A percentile compares a stretch with the other conserved stretches of the same genome.
These are phyloP conservation scores for Anoplopoma fimbria DNA, from an alignment of 2,113 vertebrate genomes.

Conservation along the genomic window DNA sequence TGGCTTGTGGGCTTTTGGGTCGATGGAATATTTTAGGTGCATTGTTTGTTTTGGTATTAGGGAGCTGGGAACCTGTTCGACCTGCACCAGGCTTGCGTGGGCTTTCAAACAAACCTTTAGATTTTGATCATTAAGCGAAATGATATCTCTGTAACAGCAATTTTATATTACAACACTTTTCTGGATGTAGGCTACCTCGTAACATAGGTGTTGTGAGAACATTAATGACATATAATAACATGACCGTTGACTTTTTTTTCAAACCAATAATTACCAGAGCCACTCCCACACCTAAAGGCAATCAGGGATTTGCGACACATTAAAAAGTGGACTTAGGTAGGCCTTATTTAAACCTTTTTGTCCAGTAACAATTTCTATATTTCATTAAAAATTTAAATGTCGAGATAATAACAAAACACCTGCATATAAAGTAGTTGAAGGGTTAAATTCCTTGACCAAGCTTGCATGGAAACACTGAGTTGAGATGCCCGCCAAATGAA, in stretches of 20 bases:
- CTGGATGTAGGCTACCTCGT: no score
- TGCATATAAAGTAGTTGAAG: background rate
- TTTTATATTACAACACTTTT: background rate
- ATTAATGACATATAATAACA: background rate
- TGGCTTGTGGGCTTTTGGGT: background rate
- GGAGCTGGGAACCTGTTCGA: background rate
- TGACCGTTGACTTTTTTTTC: background rate
- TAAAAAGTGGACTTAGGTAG: background rate
- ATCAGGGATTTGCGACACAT: background rate
- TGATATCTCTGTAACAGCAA: no score
- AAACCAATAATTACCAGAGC: background rate
- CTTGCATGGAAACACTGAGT: conserved; percentile 63
- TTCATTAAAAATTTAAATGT: background rate
- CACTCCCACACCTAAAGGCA: conserved; percentile 31
- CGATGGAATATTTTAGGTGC: background rate
- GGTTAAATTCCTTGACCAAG: conserved; percentile 52
- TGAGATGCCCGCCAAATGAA: conserved; percentile 47
- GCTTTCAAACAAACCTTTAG: no score
- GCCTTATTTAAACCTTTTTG: background rate
- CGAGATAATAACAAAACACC: background rate
- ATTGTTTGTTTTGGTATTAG: background rate
- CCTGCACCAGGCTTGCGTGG: background rate
- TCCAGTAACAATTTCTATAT: background rate
- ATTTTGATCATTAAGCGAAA: background rate
- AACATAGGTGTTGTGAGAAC: background rate